Base-by-base conservation (phyloP, 2,888 invertebrate genomes). In the Sialis lutaria region DNA sequence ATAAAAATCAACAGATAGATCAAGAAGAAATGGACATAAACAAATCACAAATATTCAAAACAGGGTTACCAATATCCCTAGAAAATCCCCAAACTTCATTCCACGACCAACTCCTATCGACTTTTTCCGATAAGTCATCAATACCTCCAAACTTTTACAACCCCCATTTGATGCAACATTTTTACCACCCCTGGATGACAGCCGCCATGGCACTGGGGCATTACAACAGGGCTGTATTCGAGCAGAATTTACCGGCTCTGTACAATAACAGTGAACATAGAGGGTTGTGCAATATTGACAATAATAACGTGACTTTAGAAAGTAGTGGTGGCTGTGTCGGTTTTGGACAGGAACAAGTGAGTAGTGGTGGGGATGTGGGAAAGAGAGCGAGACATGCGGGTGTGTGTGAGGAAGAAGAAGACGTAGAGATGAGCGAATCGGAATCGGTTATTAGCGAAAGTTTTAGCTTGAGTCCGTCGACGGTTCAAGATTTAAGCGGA, bases 401-500 rank as follows among this genome's bases (percentile, higher is more conserved):
- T 37, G 37, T 37, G 5, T n/a, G 41, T 41, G 41, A 46, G 6
- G 46, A 41, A 8, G 45, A 45, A 6, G 39, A 45, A 31, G 40
- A n/a, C 8, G 45, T 30, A 22, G 31, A 32, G 13, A 10, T 41
- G 22, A 47, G 47, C 33, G 47, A 47, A 10, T 35, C 34, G 6
- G 51, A 51, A 42, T 48, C 49, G 9, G 49, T 48, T 9, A 45
- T 9, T 5, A 51, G 49, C 42, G 49, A 50, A 30, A 49, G 48
- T 44, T 49, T 39, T 40, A 45, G 45, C 39, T 42, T 50, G 45
- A 49, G 49, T 30, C 50, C 50, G 10, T 44, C 40, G 22, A 43
- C 43, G 12, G 50, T 46, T 8, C 51, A 51, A 42, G 51, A 51
- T 46, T 44, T 50, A 22, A 46, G 45, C 6, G 46, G 42, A 22